These are phyloP conservation scores for Campylomormyrus tamandua DNA, from an alignment of 2,113 vertebrate genomes.

Conservation along the genomic window DNA sequence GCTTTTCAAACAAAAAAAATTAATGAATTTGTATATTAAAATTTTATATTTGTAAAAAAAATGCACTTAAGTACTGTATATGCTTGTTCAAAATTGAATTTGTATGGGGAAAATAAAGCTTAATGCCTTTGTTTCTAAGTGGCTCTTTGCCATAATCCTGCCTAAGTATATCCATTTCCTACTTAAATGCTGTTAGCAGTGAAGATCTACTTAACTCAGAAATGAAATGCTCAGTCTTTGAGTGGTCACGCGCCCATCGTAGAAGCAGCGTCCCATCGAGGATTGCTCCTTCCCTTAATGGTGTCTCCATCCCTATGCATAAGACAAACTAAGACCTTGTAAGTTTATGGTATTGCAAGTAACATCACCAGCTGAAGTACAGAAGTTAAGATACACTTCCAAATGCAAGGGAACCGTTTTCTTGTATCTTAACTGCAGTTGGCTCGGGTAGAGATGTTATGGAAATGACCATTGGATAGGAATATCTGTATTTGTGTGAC, in stretches of 20 bases:
- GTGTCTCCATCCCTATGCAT: neutral
- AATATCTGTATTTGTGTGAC: neutral
- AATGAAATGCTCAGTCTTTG: neutral
- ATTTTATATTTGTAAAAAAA: constrained; percentile 20
- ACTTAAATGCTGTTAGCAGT: neutral
- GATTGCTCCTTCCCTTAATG: neutral
- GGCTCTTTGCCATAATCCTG: neutral
- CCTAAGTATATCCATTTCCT: neutral
- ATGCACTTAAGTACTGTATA: constrained; percentile 18
- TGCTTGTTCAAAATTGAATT: constrained; percentile 29
- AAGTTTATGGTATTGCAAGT: neutral
- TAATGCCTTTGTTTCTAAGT: constrained; percentile 36
- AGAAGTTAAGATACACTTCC: neutral
- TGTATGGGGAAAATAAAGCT: constrained; percentile 53
- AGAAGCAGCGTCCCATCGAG: neutral
- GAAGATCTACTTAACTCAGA: neutral
- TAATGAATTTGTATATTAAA: constrained; percentile 20
- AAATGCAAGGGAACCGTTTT: neutral
- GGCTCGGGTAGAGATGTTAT: neutral
- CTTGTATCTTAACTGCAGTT: neutral
- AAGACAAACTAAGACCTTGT: neutral
- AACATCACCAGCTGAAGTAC: neutral
- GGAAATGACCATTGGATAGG: neutral
- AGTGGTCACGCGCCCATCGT: neutral
- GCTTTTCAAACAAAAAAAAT: neutral